phyloP scores from a whole-genome alignment of 2,113 vertebrate species.

The Hippolais icterina region DNA sequence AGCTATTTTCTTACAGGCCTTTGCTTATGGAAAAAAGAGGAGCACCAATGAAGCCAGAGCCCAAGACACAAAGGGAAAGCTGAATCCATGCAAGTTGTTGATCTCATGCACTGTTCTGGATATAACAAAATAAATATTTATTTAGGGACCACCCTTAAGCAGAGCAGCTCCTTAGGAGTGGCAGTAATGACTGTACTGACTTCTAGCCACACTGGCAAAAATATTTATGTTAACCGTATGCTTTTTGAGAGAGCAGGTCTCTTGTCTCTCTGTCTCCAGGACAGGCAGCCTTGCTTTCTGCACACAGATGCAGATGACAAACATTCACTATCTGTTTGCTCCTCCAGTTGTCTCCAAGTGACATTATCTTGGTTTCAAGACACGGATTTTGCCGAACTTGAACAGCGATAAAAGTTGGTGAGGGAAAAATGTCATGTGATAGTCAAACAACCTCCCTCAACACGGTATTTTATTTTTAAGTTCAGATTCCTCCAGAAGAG shows the following conservation, averaged over 20 bases:
- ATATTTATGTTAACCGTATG: constrained; percentile 55
- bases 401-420: not conserved
- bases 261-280: not conserved
- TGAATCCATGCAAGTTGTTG: not conserved
- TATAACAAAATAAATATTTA: constrained; percentile 76
- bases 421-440: not conserved
- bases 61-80: not conserved
- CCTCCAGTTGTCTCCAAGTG: not conserved
- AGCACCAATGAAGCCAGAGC: not conserved
- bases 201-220: constrained; percentile 36
- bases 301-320: constrained; percentile 28
- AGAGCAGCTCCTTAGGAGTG: constrained; percentile 41
- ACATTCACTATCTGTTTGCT: not conserved
- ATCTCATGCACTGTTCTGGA: constrained; percentile 30
- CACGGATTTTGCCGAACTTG: accelerated
- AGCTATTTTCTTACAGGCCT: not conserved
- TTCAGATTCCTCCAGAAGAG: not conserved
- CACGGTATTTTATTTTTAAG: not conserved
- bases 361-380: not conserved
- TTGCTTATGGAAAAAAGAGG: not conserved
- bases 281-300: not conserved
- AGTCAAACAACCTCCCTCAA: not conserved
- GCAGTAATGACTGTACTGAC: constrained; percentile 32
- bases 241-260: constrained; percentile 5
- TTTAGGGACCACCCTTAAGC: constrained; percentile 54